phyloP scores from a whole-genome alignment of 1,140 invertebrate species.

The Drosophila micromelanica region DNA sequence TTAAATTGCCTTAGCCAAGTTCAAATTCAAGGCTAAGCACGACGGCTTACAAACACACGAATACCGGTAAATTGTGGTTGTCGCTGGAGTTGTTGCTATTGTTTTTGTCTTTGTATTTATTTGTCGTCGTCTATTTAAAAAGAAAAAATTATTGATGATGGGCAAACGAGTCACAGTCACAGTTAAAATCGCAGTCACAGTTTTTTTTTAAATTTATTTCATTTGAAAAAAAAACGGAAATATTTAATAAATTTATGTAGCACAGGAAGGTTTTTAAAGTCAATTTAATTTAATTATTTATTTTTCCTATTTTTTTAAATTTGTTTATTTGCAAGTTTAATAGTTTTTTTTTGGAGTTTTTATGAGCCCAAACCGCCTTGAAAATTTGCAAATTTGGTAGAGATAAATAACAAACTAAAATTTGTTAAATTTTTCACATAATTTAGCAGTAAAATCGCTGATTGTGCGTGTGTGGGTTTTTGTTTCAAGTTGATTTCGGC shows the following conservation, averaged over 20 bases:
- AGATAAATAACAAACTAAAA: constrained; percentile 10
- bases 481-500: constrained; percentile 24
- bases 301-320: constrained; percentile 7
- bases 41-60: constrained; percentile 46
- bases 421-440: constrained; percentile 50
- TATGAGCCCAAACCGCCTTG: constrained; percentile 54
- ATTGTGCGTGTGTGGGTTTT: constrained; percentile 34
- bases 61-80: constrained; percentile 42
- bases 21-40: constrained; percentile 79
- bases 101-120: constrained; percentile 32
- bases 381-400: constrained; percentile 64
- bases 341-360: constrained; percentile 25
- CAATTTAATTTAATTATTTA: constrained; percentile 17
- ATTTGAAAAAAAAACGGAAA: neutral
- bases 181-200: neutral
- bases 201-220: neutral
- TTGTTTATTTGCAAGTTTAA: constrained; percentile 29
- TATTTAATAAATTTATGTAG: constrained; percentile 7
- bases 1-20: constrained; percentile 70
- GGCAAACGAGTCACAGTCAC: constrained; percentile 1
- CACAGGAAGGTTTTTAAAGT: constrained; percentile 35
- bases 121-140: constrained; percentile 7
- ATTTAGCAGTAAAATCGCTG: constrained; percentile 47
- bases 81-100: constrained; percentile 15
- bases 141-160: constrained; percentile 29